Percentiles rank a stretch among this genome's conserved stretches.
Conservation (phyloP, 2,113 vertebrate species). For the Cinclus mexicanus region DNA sequence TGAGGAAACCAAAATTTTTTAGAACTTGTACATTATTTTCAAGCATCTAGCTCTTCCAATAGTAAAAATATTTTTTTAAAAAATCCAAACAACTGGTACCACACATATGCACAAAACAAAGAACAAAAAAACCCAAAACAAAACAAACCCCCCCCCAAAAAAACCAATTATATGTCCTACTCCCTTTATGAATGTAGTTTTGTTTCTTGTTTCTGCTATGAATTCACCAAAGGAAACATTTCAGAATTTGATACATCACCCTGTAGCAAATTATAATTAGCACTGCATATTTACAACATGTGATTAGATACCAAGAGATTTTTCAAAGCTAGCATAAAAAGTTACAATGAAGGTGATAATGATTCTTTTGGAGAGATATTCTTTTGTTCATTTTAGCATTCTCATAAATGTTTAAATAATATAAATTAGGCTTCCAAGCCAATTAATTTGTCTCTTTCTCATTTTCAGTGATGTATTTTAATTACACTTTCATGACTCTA, state of each 20-base stretch:
- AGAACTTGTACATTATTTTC: background rate
- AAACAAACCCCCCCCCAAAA: background rate
- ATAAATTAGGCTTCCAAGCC: constrained; percentile 55
- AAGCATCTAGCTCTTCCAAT: background rate
- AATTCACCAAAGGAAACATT: background rate
- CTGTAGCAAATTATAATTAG: constrained; percentile 46
- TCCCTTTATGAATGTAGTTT: background rate
- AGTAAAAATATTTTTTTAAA: background rate
- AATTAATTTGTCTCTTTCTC: constrained; percentile 68
- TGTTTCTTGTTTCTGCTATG: background rate
- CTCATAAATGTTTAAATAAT: constrained; percentile 68
- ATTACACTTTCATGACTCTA: constrained; percentile 28
- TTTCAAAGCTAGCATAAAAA: constrained; percentile 53
- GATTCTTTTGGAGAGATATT: constrained; percentile 36
- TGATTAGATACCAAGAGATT: constrained; percentile 44
- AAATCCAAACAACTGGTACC: accelerated
- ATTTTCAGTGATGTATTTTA: constrained; percentile 57
- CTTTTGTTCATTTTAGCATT: constrained; percentile 49
- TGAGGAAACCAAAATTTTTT: background rate
- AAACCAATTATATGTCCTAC: background rate
- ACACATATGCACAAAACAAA: background rate
- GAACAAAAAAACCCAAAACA: background rate
- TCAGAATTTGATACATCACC: constrained; percentile 11
- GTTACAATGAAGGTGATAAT: constrained; percentile 48
- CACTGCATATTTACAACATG: constrained; percentile 53